Evolutionary conservation across 1,140 invertebrate species (phyloP).

Genomic region (Manduca sexta): DNA sequence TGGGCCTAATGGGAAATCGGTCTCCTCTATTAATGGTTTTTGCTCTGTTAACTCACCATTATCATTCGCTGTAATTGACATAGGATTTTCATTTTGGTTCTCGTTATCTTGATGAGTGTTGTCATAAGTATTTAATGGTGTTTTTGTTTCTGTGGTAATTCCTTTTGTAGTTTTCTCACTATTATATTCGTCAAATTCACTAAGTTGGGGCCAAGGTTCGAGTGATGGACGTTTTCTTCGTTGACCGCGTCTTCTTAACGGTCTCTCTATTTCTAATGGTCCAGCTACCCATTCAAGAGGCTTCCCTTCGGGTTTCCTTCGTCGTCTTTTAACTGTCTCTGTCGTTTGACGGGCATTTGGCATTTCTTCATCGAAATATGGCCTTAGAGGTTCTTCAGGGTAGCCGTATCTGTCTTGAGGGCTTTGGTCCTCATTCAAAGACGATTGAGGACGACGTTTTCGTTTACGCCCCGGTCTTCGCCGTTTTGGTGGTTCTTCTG

Average conservation of each 20-base stretch:
- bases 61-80: background rate
- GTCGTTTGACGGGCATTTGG: constrained; percentile 10
- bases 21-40: background rate
- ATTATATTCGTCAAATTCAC: constrained; percentile 30
- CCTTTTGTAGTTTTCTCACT: constrained; percentile 6
- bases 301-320: constrained; percentile 41
- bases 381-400: constrained; percentile 17
- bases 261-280: constrained; percentile 26
- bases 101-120: constrained; percentile 6
- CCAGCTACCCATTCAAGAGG: constrained; percentile 34
- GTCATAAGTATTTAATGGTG: background rate
- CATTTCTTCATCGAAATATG: constrained; percentile 4
- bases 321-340: constrained; percentile 32
- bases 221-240: constrained; percentile 48
- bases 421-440: constrained; percentile 19
- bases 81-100: background rate
- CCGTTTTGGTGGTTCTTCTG: constrained; percentile 46
- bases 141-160: constrained; percentile 2
- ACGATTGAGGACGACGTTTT: constrained; percentile 63
- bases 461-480: constrained; percentile 66
- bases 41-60: constrained; percentile 2
- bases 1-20: background rate
- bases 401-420: constrained; percentile 30
- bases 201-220: constrained; percentile 31
- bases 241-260: constrained; percentile 47